Conservation (phyloP, 2,113 vertebrate species). For the Datnioides undecimradiatus region DNA sequence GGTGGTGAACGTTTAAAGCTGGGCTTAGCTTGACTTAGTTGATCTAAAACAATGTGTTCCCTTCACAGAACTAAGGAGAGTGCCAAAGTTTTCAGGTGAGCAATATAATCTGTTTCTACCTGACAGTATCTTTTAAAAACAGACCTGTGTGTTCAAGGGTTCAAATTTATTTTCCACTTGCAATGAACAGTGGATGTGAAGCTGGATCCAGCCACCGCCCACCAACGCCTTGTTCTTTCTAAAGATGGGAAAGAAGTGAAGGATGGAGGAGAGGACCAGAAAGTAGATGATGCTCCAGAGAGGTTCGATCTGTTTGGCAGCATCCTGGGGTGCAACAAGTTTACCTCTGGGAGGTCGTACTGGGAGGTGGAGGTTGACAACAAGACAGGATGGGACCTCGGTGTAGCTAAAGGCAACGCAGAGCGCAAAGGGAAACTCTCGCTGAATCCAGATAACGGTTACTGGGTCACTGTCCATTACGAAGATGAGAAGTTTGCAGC, state of each 20-base stretch:
- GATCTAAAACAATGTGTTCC: neutral
- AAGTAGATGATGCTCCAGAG: neutral
- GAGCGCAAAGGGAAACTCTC: slow-evolving; percentile 70
- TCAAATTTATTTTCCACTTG: neutral
- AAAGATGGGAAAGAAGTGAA: slow-evolving; percentile 63
- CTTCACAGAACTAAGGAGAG: slow-evolving; percentile 67
- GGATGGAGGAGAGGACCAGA: slow-evolving; percentile 35
- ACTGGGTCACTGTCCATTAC: slow-evolving; percentile 78
- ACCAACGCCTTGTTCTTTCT: slow-evolving; percentile 62
- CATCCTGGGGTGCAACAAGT: slow-evolving; percentile 62
- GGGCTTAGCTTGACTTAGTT: fast-evolving
- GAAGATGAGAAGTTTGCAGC: slow-evolving; percentile 61
- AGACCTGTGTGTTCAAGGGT: neutral
- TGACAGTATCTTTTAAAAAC: fast-evolving
- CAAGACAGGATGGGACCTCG: slow-evolving; percentile 79
- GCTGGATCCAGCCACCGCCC: slow-evolving; percentile 71
- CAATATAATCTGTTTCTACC: neutral
- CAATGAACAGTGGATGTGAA: slow-evolving; percentile 65
- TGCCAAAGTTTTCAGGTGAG: slow-evolving; percentile 71
- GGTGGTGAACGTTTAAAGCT: neutral
- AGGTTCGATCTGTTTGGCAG: slow-evolving; percentile 72
- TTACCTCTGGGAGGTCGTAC: slow-evolving; percentile 66
- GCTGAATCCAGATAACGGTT: slow-evolving; percentile 69
- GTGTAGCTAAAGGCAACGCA: slow-evolving; percentile 59
- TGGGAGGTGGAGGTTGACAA: slow-evolving; percentile 81